phyloP scores from a whole-genome alignment of 2,797 vertebrate genomes.

The Myotis pilosus region DNA sequence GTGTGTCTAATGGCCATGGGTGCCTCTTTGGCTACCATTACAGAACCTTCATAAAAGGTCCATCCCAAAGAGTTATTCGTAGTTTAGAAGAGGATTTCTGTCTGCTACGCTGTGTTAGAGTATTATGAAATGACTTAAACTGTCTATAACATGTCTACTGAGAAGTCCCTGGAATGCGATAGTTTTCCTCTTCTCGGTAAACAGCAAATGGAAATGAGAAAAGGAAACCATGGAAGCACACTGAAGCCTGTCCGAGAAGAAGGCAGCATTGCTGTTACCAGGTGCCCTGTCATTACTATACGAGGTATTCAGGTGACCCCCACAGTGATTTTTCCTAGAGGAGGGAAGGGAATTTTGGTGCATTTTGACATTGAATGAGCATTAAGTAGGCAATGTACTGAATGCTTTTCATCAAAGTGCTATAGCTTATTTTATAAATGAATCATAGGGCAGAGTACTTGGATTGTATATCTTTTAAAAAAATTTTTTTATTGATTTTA shows the following conservation, averaged over 20 bases:
- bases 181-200: not conserved
- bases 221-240: not conserved
- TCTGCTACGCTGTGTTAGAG: not conserved
- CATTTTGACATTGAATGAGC: not conserved
- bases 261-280: not conserved
- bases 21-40: not conserved
- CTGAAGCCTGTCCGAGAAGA: not conserved
- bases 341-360: not conserved
- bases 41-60: not conserved
- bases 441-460: not conserved
- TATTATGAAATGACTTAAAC: conserved; percentile 13
- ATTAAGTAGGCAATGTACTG: not conserved
- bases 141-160: not conserved
- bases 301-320: no score
- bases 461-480: not conserved
- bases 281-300: not conserved
- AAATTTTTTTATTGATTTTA: not conserved
- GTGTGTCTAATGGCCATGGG: not conserved
- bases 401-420: not conserved
- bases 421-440: not conserved
- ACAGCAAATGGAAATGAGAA: not conserved
- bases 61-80: not conserved
- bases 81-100: conserved; percentile 27
- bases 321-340: not conserved
- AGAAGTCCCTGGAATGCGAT: not conserved